Base-by-base conservation (phyloP, 2,888 invertebrate genomes). In the Orchestes rusci region DNA sequence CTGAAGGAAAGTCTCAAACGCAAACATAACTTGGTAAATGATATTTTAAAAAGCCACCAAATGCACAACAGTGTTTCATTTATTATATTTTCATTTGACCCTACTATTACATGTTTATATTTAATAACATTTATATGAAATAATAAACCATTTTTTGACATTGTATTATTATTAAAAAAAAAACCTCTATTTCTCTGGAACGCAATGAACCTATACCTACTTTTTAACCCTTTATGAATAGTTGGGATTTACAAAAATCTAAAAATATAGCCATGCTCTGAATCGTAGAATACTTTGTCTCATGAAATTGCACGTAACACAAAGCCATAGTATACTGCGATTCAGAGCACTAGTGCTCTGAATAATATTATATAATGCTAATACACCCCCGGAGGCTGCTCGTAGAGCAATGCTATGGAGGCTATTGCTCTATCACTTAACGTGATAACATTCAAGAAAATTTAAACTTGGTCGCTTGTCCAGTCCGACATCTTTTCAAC, bases 241-340 rank as follows among this genome's bases (percentile, higher is more conserved):
- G 32, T 7, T 4, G 16, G 32, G 5, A 15, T 32, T 32, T 16
- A 30, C 16, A 29, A 10, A 29, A 3, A 3, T n/a, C 29, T n/a
- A n/a, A n/a, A n/a, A 29, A 29, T 8, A 29, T 29, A 29, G 29
- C 18, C 4, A 17, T 33, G 33, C 13, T 33, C 33, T 33, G 4
- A 33, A 33, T 5, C 13, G 33, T 10, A 12, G 18, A n/a, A 33
- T 17, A 19, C 15, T 20, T 36, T 19, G 20, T 36, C 13, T 23
- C n/a, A 13, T 19, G 36, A 23, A 36, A 36, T 36, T 36, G 27
- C 36, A 20, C 36, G 36, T 36, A 36, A 36, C 19, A 23, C 19
- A 20, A 36, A 36, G n/a, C 19, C 36, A 36, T 36, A 36, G 36
- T 36, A 19, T 19, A 36, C 36, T 36, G 19, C 27, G 20, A 36